Conservation (phyloP, 1,140 invertebrate species). For the Diorhabda sublineata region DNA sequence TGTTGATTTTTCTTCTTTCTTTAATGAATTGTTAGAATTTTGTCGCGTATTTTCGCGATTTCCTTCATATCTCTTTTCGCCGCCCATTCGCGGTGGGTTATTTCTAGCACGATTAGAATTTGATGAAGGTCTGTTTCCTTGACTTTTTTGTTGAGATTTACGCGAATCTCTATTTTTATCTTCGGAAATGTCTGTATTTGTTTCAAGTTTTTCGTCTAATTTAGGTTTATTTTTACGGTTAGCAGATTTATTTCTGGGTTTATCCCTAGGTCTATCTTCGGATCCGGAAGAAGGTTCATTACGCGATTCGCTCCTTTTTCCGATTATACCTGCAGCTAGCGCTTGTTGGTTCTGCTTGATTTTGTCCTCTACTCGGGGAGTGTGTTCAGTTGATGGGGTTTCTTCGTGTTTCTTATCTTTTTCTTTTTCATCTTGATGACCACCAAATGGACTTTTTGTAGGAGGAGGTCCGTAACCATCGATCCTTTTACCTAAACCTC, state of each 20-base stretch:
- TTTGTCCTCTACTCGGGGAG: conserved; percentile 54
- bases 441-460: conserved; percentile 69
- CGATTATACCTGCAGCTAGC: conserved; percentile 61
- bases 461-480: conserved; percentile 71
- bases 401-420: conserved; percentile 37
- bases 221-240: conserved; percentile 24
- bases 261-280: conserved; percentile 42
- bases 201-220: conserved; percentile 25
- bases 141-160: conserved; percentile 15
- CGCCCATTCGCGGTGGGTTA: conserved; percentile 15
- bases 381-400: conserved; percentile 40
- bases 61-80: conserved; percentile 14
- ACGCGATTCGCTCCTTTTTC: conserved; percentile 28
- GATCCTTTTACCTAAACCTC: conserved; percentile 56
- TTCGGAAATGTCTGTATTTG: conserved; percentile 24
- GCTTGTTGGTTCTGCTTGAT: conserved; percentile 65
- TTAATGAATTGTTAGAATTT: conserved; percentile 22
- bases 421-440: conserved; percentile 45
- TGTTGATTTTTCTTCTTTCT: conserved; percentile 27
- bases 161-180: conserved; percentile 31
- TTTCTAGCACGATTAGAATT: conserved; percentile 12
- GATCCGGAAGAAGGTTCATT: conserved; percentile 31
- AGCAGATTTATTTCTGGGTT: conserved; percentile 17
- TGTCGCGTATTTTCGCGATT: conserved; percentile 11
- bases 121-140: conserved; percentile 13